These are phyloP conservation scores for Mongoloraphidia duomilia DNA, from an alignment of 2,888 invertebrate genomes.

Conservation along the genomic window DNA sequence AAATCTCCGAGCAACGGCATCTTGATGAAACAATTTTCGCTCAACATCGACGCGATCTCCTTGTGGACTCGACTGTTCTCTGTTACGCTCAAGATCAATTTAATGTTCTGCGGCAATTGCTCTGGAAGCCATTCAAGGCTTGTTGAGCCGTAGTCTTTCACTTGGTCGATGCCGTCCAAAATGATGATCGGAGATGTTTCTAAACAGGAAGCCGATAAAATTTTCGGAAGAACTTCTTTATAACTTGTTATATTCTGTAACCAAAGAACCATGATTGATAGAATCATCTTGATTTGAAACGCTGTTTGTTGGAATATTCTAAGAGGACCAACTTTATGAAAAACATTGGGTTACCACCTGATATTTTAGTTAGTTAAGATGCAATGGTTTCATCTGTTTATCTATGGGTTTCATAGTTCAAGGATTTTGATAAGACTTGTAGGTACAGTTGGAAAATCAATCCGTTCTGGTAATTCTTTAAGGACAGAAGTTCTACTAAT, in stretches of 20 bases:
- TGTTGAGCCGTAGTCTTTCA: constrained; percentile 38
- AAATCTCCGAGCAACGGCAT: constrained; percentile 35
- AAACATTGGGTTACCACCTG: too few relatives aligned
- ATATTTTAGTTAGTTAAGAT: too few relatives aligned
- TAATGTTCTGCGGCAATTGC: constrained; percentile 56
- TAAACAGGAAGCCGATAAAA: constrained; percentile 38
- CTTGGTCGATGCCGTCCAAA: constrained; percentile 61
- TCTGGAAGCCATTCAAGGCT: constrained; percentile 64
- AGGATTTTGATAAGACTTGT: too few relatives aligned
- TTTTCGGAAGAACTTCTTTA: constrained; percentile 39
- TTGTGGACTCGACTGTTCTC: constrained; percentile 36
- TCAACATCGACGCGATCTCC: constrained; percentile 25
- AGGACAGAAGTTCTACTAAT: too few relatives aligned
- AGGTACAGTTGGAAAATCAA: too few relatives aligned
- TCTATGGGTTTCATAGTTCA: too few relatives aligned
- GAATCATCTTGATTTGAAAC: too few relatives aligned
- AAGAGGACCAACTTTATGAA: too few relatives aligned
- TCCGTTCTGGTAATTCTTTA: too few relatives aligned
- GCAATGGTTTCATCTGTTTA: too few relatives aligned
- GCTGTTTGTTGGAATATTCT: too few relatives aligned
- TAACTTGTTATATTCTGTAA: constrained; percentile 59
- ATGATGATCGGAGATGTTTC: constrained; percentile 46
- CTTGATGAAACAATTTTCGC: constrained; percentile 26
- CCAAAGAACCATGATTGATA: constrained; percentile 8
- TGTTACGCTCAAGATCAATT: constrained; percentile 58